Conservation (phyloP, 2,113 vertebrate genomes). For the Ivindomyrus marchei region DNA sequence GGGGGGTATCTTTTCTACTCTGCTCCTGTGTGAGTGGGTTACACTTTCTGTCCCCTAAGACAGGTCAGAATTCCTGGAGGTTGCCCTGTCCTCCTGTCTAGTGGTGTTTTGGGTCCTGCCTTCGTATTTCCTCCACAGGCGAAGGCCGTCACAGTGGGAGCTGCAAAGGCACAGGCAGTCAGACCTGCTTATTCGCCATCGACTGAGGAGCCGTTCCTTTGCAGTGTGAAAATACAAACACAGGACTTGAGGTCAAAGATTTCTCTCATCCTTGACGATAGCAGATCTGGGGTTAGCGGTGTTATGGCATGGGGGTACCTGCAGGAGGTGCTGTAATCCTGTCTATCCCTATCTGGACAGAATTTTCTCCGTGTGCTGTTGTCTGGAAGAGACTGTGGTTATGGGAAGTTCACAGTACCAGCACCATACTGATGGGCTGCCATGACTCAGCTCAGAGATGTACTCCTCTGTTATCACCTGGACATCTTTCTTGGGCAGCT, state of each 20-base stretch:
- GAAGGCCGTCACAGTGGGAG: neutral
- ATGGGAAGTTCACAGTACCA: neutral
- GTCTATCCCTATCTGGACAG: neutral
- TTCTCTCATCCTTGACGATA: neutral
- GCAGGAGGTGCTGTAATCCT: neutral
- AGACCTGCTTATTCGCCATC: neutral
- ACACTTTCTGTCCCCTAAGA: neutral
- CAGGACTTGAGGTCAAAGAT: neutral
- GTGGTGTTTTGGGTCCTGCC: neutral
- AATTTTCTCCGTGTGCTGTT: neutral
- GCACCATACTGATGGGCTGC: neutral
- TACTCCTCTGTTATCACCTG: neutral
- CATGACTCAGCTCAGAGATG: neutral
- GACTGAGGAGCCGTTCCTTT: neutral
- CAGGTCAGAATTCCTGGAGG: neutral
- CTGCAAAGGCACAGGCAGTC: neutral
- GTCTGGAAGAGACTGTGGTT: neutral
- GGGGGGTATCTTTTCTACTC: neutral
- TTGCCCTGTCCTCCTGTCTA: neutral
- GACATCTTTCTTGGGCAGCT: neutral
- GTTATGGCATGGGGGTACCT: neutral
- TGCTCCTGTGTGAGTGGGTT: neutral
- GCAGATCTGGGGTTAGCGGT: neutral
- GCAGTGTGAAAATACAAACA: neutral
- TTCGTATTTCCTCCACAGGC: neutral